Conservation (phyloP, 2,888 invertebrate species). For the Andrena flavipes region DNA sequence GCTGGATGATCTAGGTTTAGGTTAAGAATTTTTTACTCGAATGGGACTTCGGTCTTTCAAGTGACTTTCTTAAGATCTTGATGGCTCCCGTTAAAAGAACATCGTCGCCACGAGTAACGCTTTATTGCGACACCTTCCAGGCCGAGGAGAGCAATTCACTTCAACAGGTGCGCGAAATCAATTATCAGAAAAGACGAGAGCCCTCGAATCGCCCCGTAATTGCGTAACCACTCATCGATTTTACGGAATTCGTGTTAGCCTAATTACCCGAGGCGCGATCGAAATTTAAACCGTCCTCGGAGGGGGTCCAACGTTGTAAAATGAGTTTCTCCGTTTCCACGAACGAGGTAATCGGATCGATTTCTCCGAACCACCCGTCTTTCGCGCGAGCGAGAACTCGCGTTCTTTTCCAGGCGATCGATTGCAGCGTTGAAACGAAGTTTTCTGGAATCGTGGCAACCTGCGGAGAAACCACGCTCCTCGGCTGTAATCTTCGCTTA, state of each 20-base stretch:
- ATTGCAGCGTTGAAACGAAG: constrained; percentile 26
- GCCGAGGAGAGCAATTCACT: background rate
- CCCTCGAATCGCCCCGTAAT: background rate
- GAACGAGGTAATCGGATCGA: constrained; percentile 48
- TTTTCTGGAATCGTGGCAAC: constrained; percentile 6
- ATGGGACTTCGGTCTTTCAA: too few relatives aligned
- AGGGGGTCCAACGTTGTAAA: constrained; percentile 16
- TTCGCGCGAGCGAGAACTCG: background rate
- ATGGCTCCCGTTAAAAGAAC: background rate
- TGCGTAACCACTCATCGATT: constrained; percentile 48
- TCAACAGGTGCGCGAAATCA: constrained; percentile 50
- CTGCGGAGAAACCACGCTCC: background rate
- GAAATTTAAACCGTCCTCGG: constrained; percentile 22
- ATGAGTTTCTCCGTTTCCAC: constrained; percentile 57
- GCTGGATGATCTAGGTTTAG: background rate
- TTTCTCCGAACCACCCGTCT: constrained; percentile 37
- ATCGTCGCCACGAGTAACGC: constrained; percentile 9
- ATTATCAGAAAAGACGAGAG: constrained; percentile 17
- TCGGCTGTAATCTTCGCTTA: constrained; percentile 10
- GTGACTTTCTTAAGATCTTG: too few relatives aligned
- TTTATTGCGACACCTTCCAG: constrained; percentile 12
- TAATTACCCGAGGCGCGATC: constrained; percentile 38
- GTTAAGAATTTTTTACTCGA: background rate
- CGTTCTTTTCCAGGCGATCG: constrained; percentile 1
- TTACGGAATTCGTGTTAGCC: constrained; percentile 29